phyloP scores from a whole-genome alignment of 2,888 invertebrate species.

The Poecilobothrus nobilitatus region DNA sequence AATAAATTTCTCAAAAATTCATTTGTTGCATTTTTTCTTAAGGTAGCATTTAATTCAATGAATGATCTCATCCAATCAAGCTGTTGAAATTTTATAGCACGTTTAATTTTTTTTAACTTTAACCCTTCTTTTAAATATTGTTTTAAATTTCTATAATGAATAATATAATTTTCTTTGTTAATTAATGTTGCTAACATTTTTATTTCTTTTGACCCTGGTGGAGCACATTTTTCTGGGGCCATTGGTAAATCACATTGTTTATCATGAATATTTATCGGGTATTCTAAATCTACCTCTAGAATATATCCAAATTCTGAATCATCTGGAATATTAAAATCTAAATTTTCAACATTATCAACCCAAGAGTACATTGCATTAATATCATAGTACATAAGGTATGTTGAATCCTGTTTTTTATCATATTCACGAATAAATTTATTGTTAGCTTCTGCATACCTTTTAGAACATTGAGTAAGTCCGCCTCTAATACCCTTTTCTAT shows the following conservation, averaged over 20 bases:
- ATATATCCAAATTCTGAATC: conserved; percentile 25
- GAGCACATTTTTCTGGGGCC: conserved; percentile 25
- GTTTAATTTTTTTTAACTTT: conserved; percentile 27
- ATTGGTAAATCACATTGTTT: conserved; percentile 30
- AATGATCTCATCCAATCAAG: conserved; percentile 30
- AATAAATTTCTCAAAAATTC: conserved; percentile 13
- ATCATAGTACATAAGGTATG: conserved; percentile 14
- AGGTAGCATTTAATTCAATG: conserved; percentile 18
- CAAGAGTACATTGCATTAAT: conserved; percentile 22
- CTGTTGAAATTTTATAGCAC: conserved; percentile 33
- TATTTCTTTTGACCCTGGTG: conserved; percentile 20
- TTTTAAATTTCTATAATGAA: conserved; percentile 32
- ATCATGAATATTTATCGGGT: conserved; percentile 25
- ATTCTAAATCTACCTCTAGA: conserved; percentile 28
- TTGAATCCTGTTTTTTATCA: conserved; percentile 12
- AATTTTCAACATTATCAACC: conserved; percentile 14
- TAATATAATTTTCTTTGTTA: conserved; percentile 29
- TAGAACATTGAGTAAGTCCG: conserved; percentile 11
- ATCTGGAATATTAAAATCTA: conserved; percentile 21
- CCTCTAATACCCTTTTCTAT: conserved; percentile 13
- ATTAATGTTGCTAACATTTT: conserved; percentile 29
- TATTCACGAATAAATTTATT: conserved; percentile 14
- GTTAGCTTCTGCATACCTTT: conserved; percentile 12
- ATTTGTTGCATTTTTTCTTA: conserved; percentile 14
- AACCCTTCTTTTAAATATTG: conserved; percentile 19